Base-by-base conservation (phyloP, 1,140 invertebrate species). In the Camponotus pennsylvanicus region DNA sequence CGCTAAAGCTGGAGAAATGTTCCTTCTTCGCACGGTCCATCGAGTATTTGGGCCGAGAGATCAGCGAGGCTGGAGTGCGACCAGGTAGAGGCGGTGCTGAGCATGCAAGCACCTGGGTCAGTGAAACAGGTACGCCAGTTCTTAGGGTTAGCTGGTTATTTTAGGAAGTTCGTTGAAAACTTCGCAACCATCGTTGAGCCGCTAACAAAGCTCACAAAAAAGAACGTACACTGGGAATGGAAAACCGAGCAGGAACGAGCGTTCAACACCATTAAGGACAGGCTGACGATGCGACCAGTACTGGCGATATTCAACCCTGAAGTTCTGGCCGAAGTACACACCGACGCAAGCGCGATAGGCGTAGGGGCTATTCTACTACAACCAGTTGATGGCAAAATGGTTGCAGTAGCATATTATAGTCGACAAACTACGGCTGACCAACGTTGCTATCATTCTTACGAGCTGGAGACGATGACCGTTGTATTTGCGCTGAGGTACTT, bases 401-500 rank as follows among this genome's bases (percentile, higher is more conserved):
- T 32, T 0, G 45, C 15, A 0, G 34, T 80, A 1, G 63, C 63
- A 15, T 80, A 80, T 59, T 80, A 57, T 8, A 80, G 49, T 9
- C 57, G 67, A 27, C 64, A 67, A 4, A 79, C 27, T 0, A 80
- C 34, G 3, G n/a, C 32, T 1, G 64, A 57, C 8, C 64, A 80
- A 59, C 57, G 64, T 1, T 55, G 37, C 2, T 80, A 69, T 4
- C 77, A 80, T 18, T 80, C 64, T 0, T 80, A 70, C 57, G 69
- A 88, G 71, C 57, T 91, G 21, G 90, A 92, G 67, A 59, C 88
- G 18, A 27, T 92, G 40, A 90, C 90, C 0, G 77, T 90, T 1
- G 85, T 70, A 13, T 59, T 83, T 42, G 67, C 78, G 0, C 15
- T 89, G 1, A 40, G 86, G 21, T n/a, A 84, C 15, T 94, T 95